phyloP scores from a whole-genome alignment of 2,797 vertebrate genomes.

The Carduelis carduelis region DNA sequence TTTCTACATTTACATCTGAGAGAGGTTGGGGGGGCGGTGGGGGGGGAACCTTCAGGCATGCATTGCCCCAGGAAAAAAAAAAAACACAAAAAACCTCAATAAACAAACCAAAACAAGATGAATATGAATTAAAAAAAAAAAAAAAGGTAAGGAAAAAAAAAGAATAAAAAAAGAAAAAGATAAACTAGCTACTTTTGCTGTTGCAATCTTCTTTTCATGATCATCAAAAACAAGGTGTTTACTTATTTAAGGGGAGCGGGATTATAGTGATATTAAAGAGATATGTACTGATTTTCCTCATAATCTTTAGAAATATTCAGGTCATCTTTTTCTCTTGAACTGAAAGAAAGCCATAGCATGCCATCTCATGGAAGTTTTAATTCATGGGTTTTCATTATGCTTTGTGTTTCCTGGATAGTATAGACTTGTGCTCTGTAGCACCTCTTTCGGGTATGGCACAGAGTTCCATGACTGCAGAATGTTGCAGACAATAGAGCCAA shows the following conservation, averaged over 20 bases:
- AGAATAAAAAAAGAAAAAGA: neutral
- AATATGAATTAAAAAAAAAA: neutral
- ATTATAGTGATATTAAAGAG: neutral
- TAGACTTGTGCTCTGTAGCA: neutral
- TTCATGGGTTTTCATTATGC: neutral
- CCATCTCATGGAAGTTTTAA: neutral
- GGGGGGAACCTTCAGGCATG: neutral
- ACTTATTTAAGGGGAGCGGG: neutral
- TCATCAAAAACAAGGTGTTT: neutral
- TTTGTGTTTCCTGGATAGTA: neutral
- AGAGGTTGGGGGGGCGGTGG: rapidly evolving
- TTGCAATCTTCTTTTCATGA: neutral
- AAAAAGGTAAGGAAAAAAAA: too few species aligned
- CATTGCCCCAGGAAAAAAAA: neutral
- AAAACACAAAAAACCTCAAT: rapidly evolving
- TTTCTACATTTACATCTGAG: neutral
- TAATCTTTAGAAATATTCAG: neutral
- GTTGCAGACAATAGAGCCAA: neutral
- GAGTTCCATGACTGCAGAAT: neutral
- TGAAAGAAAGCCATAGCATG: neutral
- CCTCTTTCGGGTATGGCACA: neutral
- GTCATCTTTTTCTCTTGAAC: neutral
- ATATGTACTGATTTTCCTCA: neutral
- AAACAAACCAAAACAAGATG: neutral
- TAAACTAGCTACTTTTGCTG: neutral